A percentile compares a stretch with the other conserved stretches of the same genome.
These are phyloP conservation scores for Lepus townsendii DNA, from an alignment of 2,797 vertebrate genomes.

Conservation along the genomic window DNA sequence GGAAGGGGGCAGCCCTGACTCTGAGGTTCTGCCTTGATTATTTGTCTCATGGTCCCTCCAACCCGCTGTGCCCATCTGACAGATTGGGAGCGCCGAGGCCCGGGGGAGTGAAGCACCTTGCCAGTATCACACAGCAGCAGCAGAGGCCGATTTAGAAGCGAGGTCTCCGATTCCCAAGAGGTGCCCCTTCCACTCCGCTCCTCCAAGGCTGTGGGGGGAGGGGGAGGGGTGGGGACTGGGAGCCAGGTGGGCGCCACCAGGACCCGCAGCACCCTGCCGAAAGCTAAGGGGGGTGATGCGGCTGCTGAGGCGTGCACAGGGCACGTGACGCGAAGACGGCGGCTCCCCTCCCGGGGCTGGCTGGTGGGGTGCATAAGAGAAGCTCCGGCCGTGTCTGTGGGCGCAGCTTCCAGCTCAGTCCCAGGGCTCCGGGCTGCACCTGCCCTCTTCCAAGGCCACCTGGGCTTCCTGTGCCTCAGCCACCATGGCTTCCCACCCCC, in stretches of 20 bases:
- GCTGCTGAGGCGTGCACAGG: neutral
- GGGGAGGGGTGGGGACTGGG: fast-evolving
- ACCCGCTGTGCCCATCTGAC: neutral
- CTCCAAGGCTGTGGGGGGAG: neutral
- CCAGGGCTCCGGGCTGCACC: neutral
- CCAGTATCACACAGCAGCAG: neutral
- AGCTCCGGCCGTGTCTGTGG: neutral
- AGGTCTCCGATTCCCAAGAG: neutral
- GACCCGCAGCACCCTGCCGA: neutral
- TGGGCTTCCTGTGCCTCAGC: neutral
- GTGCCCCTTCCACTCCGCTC: neutral
- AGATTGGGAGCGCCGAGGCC: neutral
- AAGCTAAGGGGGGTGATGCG: neutral
- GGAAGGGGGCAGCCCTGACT: too few relatives aligned
- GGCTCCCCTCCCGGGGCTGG: neutral
- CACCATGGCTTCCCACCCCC: fast-evolving
- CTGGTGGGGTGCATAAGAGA: neutral
- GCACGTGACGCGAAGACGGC: neutral
- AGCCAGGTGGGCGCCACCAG: neutral
- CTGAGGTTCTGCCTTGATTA: neutral
- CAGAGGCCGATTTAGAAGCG: neutral
- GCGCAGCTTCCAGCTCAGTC: slow-evolving; percentile 39
- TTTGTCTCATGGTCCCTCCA: neutral
- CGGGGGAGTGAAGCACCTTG: neutral
- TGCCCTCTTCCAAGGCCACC: neutral